Percentiles rank a stretch among this genome's conserved stretches.
Evolutionary conservation across 2,113 vertebrate species (phyloP).

Genomic region (Elaphurus davidianus): DNA sequence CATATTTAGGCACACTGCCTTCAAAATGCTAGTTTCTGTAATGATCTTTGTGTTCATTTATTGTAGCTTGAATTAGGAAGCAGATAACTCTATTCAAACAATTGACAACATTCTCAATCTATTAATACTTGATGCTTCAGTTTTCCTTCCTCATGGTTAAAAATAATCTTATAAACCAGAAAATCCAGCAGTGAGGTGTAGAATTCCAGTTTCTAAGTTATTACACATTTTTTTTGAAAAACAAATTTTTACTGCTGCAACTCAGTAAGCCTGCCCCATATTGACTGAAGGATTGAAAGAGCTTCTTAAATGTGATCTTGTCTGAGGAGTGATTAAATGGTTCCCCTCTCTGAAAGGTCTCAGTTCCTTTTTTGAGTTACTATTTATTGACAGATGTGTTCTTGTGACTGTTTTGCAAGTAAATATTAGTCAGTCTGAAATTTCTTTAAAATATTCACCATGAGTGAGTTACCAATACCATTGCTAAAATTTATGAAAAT

Average conservation of each 20-base stretch:
- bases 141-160: background rate
- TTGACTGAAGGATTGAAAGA: background rate
- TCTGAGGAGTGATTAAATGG: background rate
- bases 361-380: background rate
- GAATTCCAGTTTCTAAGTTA: conserved; percentile 62
- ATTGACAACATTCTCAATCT: conserved; percentile 1
- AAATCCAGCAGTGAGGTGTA: conserved; percentile 74
- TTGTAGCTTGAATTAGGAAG: background rate
- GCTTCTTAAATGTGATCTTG: background rate
- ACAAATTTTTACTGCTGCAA: background rate
- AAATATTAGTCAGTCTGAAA: background rate
- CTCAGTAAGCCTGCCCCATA: background rate
- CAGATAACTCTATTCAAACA: background rate
- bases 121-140: background rate
- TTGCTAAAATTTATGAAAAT: background rate
- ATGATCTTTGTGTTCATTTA: background rate
- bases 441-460: background rate
- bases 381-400: background rate
- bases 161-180: conserved; percentile 54
- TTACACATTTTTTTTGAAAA: background rate
- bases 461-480: background rate
- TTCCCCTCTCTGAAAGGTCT: background rate
- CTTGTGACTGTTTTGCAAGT: background rate
- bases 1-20: background rate
- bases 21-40: background rate